Percentiles rank a stretch among this genome's conserved stretches.
phyloP scores from a whole-genome alignment of 2,113 vertebrate species.

The Dermatemys mawii region DNA sequence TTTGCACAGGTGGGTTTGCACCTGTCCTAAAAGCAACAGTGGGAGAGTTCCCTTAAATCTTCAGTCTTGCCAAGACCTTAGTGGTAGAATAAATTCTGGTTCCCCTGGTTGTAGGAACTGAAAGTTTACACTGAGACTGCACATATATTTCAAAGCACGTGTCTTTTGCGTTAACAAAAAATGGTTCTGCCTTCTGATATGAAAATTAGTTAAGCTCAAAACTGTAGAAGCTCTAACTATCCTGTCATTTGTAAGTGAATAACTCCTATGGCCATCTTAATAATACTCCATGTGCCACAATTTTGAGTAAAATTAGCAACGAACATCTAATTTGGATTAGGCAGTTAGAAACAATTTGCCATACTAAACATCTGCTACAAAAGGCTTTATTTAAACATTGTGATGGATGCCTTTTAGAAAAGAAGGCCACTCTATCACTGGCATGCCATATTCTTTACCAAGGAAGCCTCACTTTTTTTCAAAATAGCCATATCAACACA shows the following conservation, averaged over 20 bases:
- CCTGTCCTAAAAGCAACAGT: conserved; percentile 56
- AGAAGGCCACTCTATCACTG: background rate
- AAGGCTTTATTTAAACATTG: background rate
- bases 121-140: conserved; percentile 19
- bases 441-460: rapidly evolving
- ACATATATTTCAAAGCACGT: conserved; percentile 46
- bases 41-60: conserved; percentile 22
- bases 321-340: background rate
- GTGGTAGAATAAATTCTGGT: conserved; percentile 53
- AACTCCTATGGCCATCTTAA: background rate
- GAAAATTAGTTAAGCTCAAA: background rate
- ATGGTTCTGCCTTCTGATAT: background rate
- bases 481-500: background rate
- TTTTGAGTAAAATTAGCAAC: background rate
- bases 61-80: conserved; percentile 17
- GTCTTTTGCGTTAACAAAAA: conserved; percentile 1
- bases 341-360: background rate
- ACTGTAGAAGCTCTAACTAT: background rate
- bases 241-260: background rate
- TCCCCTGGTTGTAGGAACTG: conserved; percentile 60
- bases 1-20: conserved; percentile 44
- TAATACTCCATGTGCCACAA: background rate
- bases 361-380: background rate
- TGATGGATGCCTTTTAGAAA: background rate
- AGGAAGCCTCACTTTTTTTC: background rate